phyloP scores from a whole-genome alignment of 2,888 invertebrate species.

The Amiota mariae region DNA sequence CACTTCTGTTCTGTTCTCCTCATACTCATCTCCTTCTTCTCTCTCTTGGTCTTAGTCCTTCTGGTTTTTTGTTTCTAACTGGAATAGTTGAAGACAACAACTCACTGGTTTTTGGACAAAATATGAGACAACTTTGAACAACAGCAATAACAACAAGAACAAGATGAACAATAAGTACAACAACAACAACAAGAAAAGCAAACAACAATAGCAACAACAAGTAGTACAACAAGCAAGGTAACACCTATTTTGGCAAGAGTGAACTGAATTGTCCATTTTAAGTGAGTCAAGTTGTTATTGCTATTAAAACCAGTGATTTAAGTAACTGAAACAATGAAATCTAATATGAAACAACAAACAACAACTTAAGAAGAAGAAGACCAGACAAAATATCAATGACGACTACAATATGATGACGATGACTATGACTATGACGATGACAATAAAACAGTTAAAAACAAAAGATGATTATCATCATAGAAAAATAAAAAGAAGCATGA shows the following conservation, averaged over 20 bases:
- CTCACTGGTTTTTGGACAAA: constrained; percentile 8
- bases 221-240: constrained; percentile 14
- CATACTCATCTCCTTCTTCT: too few species aligned
- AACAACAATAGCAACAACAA: constrained; percentile 11
- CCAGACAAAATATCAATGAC: not conserved
- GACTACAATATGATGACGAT: not conserved
- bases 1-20: too few species aligned
- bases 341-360: constrained; percentile 19
- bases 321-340: constrained; percentile 8
- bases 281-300: constrained; percentile 35
- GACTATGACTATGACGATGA: not conserved
- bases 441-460: constrained; percentile 9
- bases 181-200: constrained; percentile 2
- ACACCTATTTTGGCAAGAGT: constrained; percentile 39
- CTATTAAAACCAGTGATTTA: too few species aligned
- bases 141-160: constrained; percentile 16
- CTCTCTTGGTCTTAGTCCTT: too few species aligned
- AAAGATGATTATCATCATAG: not conserved
- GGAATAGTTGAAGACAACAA: not conserved
- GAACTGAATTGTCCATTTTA: constrained; percentile 65
- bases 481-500: too few species aligned
- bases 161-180: not conserved
- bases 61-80: constrained; percentile 3
- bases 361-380: not conserved
- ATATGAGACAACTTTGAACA: constrained; percentile 11